Percentiles rank a stretch among this genome's conserved stretches.
phyloP scores from a whole-genome alignment of 2,113 vertebrate species.

The Lutjanus erythropterus region DNA sequence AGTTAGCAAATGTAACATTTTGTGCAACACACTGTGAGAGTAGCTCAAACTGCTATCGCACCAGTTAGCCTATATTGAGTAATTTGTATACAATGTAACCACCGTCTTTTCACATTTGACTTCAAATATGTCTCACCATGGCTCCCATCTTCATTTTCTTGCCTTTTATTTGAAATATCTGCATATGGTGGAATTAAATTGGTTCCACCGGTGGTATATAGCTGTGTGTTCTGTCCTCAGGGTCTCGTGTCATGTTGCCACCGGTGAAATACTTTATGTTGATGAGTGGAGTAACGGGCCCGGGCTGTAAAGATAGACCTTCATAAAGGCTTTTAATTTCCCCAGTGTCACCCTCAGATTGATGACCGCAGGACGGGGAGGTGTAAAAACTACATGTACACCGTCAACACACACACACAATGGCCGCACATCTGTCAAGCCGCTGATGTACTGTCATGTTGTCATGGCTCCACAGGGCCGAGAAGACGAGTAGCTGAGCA shows the following conservation, averaged over 20 bases:
- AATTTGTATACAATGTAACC: background rate
- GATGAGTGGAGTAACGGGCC: constrained; percentile 37
- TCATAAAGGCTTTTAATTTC: constrained; percentile 73
- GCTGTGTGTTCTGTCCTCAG: constrained; percentile 8
- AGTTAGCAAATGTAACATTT: no score
- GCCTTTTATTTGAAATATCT: background rate
- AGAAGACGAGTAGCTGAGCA: constrained; percentile 20
- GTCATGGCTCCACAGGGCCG: constrained; percentile 25
- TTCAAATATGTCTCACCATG: background rate
- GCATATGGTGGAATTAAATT: background rate
- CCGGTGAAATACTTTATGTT: constrained; percentile 43
- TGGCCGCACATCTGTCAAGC: constrained; percentile 37
- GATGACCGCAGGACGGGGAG: constrained; percentile 40
- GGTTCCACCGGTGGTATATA: constrained; percentile 1
- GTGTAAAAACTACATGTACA: constrained; percentile 41
- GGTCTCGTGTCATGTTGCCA: constrained; percentile 30
- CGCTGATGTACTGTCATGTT: constrained; percentile 32
- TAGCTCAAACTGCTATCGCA: background rate
- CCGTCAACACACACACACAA: constrained; percentile 24
- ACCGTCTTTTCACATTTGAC: background rate
- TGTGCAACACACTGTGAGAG: no score
- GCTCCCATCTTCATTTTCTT: background rate
- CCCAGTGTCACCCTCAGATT: constrained; percentile 59
- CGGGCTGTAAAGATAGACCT: constrained; percentile 40
- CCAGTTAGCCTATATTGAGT: background rate